These are phyloP conservation scores for Dorcus hopei DNA, from an alignment of 2,888 invertebrate species.

Conservation along the genomic window DNA sequence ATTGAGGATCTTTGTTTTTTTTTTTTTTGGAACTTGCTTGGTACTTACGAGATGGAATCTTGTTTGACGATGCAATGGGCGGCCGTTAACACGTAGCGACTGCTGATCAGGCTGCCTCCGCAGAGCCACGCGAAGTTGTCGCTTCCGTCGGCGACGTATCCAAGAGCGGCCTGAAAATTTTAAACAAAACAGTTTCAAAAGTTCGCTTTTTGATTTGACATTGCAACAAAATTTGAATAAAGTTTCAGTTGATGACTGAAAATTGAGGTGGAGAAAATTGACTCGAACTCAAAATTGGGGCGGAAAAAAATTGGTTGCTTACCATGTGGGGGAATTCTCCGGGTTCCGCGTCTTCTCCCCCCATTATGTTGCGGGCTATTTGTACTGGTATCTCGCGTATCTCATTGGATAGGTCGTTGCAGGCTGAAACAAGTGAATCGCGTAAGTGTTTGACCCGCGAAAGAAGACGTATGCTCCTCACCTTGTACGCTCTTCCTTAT, in stretches of 20 bases:
- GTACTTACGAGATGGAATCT: conserved; percentile 8
- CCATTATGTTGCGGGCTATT: conserved; percentile 40
- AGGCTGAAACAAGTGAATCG: conserved; percentile 31
- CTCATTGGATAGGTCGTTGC: conserved; percentile 33
- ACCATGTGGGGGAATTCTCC: conserved; percentile 54
- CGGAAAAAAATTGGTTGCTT: no score
- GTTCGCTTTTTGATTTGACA: no score
- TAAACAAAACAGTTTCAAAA: no score
- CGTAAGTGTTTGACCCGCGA: no score
- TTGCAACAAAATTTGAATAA: no score
- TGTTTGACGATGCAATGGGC: conserved; percentile 53
- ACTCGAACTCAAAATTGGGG: no score
- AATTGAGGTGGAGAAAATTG: no score
- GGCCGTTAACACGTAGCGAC: conserved; percentile 55
- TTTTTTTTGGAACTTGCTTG: neutral
- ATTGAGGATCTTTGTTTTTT: no score
- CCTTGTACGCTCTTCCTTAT: conserved; percentile 5
- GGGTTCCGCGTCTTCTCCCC: conserved; percentile 43
- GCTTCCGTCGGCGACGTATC: conserved; percentile 34
- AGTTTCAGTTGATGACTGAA: no score
- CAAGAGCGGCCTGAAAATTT: conserved; percentile 42
- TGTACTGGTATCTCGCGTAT: conserved; percentile 5
- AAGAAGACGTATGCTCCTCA: neutral
- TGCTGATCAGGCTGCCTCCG: conserved; percentile 56
- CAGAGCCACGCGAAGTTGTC: conserved; percentile 41